phyloP scores from a whole-genome alignment of 1,140 invertebrate genomes.

The Bombus balteatus region DNA sequence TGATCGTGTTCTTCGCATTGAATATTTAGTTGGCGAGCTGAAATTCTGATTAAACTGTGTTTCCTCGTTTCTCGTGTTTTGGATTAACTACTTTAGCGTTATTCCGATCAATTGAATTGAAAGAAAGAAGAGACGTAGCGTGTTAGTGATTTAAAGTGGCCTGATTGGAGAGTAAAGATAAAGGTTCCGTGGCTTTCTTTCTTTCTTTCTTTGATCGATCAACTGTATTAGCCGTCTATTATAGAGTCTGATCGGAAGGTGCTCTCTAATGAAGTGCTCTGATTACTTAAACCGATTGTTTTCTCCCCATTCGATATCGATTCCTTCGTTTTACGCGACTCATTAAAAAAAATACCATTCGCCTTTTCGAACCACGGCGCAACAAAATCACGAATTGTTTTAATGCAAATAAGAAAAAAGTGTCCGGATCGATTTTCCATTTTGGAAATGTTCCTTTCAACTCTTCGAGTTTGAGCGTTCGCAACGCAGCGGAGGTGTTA shows the following conservation, averaged over 20 bases:
- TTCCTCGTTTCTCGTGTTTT: neutral
- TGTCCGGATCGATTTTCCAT: too few relatives aligned
- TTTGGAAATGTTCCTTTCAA: neutral
- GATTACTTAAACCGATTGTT: neutral
- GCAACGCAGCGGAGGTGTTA: neutral
- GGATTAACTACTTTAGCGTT: neutral
- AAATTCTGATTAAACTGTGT: neutral
- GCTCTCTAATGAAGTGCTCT: neutral
- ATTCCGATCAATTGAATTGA: neutral
- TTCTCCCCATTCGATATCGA: neutral
- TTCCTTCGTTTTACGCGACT: neutral
- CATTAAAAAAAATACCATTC: neutral
- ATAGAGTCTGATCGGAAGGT: neutral
- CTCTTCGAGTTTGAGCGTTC: neutral
- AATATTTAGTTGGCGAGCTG: neutral
- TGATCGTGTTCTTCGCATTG: neutral
- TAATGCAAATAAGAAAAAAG: neutral
- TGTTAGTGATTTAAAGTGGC: neutral
- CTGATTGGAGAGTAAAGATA: neutral
- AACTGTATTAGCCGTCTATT: neutral
- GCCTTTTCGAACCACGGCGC: neutral
- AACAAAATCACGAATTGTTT: neutral
- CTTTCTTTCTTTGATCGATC: neutral
- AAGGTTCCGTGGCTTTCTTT: neutral
- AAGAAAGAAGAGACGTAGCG: neutral